These are phyloP conservation scores for Dasysyrphus albostriatus DNA, from an alignment of 2,888 invertebrate genomes.

Conservation along the genomic window DNA sequence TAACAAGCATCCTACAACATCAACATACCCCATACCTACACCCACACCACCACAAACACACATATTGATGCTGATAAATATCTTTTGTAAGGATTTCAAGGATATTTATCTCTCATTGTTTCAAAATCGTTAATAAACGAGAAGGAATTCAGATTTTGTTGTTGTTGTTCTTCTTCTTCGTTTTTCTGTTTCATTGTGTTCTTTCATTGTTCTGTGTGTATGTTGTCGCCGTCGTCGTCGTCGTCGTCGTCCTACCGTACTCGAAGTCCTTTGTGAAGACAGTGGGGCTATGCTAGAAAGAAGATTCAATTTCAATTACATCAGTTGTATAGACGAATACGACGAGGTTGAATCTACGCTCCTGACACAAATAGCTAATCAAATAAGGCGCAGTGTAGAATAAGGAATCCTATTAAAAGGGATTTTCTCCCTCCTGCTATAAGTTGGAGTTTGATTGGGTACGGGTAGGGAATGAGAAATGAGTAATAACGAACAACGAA, in stretches of 20 bases:
- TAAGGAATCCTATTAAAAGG: conserved; percentile 62
- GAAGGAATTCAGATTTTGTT: conserved; percentile 49
- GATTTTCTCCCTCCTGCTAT: conserved; percentile 13
- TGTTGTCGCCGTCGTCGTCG: background rate
- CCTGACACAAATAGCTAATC: conserved; percentile 75
- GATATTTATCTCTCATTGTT: conserved; percentile 58
- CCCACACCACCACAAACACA: background rate
- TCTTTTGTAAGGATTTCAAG: conserved; percentile 32
- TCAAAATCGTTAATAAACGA: conserved; percentile 71
- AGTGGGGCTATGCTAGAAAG: conserved; percentile 14
- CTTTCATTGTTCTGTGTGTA: conserved; percentile 16
- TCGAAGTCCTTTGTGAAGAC: conserved; percentile 9
- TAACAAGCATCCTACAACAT: conserved; percentile 37
- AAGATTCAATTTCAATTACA: conserved; percentile 74
- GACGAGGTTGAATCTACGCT: conserved; percentile 37
- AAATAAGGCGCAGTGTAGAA: conserved; percentile 59
- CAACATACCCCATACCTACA: background rate
- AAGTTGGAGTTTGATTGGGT: background rate
- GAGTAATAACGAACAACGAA: conserved; percentile 6
- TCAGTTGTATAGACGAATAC: conserved; percentile 31
- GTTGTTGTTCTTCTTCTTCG: background rate
- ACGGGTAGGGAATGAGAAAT: background rate
- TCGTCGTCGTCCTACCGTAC: background rate
- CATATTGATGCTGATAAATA: conserved; percentile 6
- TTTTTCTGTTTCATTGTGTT: conserved; percentile 34